Conservation (phyloP, 2,797 vertebrate species). For the Lepilemur ruficaudatus region DNA sequence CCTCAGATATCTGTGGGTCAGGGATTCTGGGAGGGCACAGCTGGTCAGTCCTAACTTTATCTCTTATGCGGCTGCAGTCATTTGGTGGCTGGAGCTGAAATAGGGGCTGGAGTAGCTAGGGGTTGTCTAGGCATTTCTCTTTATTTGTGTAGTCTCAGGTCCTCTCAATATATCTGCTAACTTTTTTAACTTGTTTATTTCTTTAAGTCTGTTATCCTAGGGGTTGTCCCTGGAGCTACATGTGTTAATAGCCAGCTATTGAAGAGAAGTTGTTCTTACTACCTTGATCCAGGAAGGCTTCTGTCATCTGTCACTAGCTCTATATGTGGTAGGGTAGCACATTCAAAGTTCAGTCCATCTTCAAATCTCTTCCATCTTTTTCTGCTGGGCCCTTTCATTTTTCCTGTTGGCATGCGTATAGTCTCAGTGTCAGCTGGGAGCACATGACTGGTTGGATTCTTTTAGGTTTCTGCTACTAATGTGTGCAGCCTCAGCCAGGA, state of each 20-base stretch:
- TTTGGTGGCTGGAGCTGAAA: neutral
- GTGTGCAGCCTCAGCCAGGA: neutral
- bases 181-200: constrained; percentile 4
- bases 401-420: neutral
- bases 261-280: neutral
- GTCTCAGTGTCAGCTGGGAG: neutral
- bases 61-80: neutral
- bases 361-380: neutral
- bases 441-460: neutral
- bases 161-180: neutral
- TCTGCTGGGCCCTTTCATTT: neutral
- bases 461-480: neutral
- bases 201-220: neutral
- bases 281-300: neutral
- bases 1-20: neutral
- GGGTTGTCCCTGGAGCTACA: neutral
- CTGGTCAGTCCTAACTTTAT: neutral
- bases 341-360: constrained; percentile 8
- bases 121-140: neutral
- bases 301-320: neutral
- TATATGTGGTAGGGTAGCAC: neutral
- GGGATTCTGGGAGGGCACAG: neutral
- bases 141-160: neutral
- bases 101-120: neutral
- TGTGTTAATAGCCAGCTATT: neutral